Conservation (phyloP, 2,113 vertebrate species). For the Oreocharis arfaki region DNA sequence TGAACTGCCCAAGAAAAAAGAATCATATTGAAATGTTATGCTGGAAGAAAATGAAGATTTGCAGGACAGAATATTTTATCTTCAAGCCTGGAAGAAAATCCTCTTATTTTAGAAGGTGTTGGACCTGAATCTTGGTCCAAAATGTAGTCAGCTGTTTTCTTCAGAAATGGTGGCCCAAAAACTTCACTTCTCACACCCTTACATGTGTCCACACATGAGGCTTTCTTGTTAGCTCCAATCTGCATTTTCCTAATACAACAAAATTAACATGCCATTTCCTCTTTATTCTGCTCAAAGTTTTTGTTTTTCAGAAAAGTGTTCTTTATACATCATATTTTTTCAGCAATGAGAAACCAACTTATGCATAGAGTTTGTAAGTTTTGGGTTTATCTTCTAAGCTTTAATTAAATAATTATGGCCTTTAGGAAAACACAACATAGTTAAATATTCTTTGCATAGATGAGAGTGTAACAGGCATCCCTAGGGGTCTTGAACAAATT, state of each 20-base stretch:
- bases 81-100: background rate
- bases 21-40: background rate
- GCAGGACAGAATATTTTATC: background rate
- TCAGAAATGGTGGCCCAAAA: background rate
- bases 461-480: background rate
- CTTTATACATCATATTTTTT: background rate
- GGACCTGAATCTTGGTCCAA: background rate
- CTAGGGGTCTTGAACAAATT: background rate
- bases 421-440: background rate
- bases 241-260: background rate
- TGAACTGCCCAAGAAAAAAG: background rate
- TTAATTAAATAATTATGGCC: background rate
- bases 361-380: background rate
- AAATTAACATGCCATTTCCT: background rate
- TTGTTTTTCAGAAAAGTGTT: background rate
- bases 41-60: background rate
- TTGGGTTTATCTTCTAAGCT: background rate
- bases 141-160: background rate
- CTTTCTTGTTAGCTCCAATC: background rate
- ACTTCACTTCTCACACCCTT: background rate
- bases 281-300: background rate
- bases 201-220: fast-evolving
- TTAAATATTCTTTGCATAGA: background rate
- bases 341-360: background rate
- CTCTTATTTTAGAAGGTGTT: background rate